These are phyloP conservation scores for Trididemnum nubilum DNA, from an alignment of 23 tunicate species.

Conservation along the genomic window DNA sequence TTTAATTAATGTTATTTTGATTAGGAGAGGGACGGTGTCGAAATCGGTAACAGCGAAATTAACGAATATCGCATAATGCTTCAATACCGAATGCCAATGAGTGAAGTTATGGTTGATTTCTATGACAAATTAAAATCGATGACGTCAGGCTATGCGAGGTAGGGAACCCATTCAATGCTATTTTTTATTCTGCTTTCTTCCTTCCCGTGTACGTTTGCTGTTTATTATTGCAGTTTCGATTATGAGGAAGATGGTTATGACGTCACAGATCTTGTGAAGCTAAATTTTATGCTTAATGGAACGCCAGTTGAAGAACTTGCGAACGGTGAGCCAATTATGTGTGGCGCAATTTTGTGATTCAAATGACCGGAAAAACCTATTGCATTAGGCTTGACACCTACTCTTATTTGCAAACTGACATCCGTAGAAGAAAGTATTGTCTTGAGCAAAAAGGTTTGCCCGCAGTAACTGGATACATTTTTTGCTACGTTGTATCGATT, in stretches of 20 bases:
- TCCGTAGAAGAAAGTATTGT: too few species aligned
- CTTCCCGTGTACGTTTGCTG: too few species aligned
- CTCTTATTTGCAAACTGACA: too few species aligned
- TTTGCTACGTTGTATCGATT: too few species aligned
- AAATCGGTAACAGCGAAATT: constrained; percentile 27
- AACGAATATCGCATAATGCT: constrained; percentile 46
- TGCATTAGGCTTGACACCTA: too few species aligned
- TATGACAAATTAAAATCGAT: constrained; percentile 66
- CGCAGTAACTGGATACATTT: too few species aligned
- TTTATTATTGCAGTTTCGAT: constrained; percentile 73
- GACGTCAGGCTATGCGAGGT: constrained; percentile 88
- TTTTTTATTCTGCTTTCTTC: too few species aligned
- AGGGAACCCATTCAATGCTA: too few species aligned
- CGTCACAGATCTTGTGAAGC: constrained; percentile 40
- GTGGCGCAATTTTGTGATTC: background rate
- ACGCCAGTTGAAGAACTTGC: constrained; percentile 58
- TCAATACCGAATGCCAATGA: constrained; percentile 46
- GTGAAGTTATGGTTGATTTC: constrained; percentile 76
- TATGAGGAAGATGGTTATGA: constrained; percentile 82
- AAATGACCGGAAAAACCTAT: too few species aligned
- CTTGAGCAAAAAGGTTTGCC: too few species aligned
- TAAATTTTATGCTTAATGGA: constrained; percentile 68
- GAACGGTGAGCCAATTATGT: constrained; percentile 23
- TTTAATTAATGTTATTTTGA: too few species aligned
- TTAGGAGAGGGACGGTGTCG: constrained; percentile 43